Conservation (phyloP, 2,888 invertebrate species). For the Stenotaenia linearis region DNA sequence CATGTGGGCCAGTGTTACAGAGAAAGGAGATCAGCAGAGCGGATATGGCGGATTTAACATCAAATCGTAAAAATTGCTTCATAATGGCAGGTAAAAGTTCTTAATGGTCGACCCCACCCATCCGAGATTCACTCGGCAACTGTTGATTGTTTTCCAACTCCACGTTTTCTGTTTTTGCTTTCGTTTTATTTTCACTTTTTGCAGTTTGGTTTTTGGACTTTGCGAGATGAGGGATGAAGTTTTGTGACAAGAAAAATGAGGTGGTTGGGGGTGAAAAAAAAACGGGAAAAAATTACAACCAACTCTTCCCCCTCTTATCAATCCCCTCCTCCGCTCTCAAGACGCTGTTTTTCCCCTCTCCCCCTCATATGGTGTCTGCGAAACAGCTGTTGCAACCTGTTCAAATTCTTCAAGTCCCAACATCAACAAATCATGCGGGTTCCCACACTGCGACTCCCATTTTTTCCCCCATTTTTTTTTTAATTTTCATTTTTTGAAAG, state of each 20-base stretch:
- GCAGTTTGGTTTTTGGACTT: too few relatives aligned
- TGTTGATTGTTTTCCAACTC: neutral
- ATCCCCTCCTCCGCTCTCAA: slow-evolving; percentile 12
- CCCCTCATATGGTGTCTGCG: neutral
- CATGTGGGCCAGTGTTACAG: neutral
- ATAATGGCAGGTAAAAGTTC: neutral
- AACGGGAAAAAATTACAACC: neutral
- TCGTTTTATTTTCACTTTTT: too few relatives aligned
- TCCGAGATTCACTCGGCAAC: neutral
- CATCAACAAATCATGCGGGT: neutral
- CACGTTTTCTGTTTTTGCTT: too few relatives aligned
- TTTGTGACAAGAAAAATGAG: too few relatives aligned
- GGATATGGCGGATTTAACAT: neutral
- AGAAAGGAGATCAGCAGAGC: neutral
- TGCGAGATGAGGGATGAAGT: too few relatives aligned
- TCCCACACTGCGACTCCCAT: neutral
- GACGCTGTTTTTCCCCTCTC: neutral
- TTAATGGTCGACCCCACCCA: neutral
- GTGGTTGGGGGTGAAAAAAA: too few relatives aligned
- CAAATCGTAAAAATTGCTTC: neutral
- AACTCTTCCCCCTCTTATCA: slow-evolving; percentile 32
- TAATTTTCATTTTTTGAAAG: neutral
- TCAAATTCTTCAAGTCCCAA: neutral
- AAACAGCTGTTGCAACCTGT: neutral
- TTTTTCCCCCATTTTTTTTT: neutral